phyloP scores from a whole-genome alignment of 2,888 invertebrate species.

The Spisula subtruncata region DNA sequence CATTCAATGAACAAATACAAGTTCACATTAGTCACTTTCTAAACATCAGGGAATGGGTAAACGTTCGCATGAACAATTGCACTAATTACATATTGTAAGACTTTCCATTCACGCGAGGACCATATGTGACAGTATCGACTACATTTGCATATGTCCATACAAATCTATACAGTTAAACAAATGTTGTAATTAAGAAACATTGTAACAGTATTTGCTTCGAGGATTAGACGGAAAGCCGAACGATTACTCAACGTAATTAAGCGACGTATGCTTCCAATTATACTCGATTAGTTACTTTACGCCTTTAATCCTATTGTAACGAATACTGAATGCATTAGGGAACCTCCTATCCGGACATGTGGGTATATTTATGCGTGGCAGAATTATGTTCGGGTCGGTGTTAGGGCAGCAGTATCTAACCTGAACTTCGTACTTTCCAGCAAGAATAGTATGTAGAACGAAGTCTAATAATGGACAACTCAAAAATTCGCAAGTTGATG shows the following conservation, averaged over 20 bases:
- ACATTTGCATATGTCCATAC: neutral
- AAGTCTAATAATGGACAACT: neutral
- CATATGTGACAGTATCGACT: slow-evolving; percentile 18
- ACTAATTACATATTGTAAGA: neutral
- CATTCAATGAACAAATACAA: neutral
- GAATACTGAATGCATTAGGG: neutral
- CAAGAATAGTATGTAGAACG: neutral
- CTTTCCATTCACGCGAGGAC: neutral
- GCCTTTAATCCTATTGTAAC: neutral
- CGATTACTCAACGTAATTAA: neutral
- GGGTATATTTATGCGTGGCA: neutral
- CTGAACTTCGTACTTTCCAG: neutral
- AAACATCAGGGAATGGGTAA: neutral
- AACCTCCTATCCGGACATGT: neutral
- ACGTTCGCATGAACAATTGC: neutral
- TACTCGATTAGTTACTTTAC: neutral
- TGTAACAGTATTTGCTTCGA: neutral
- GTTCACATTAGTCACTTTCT: neutral
- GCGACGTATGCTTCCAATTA: neutral
- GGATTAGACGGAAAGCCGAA: neutral
- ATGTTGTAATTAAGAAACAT: neutral
- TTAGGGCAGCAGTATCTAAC: no score
- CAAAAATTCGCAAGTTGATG: neutral
- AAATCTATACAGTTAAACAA: neutral
- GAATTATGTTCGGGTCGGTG: neutral